phyloP scores from a whole-genome alignment of 2,113 vertebrate genomes.

The Ancistrus triradiatus region DNA sequence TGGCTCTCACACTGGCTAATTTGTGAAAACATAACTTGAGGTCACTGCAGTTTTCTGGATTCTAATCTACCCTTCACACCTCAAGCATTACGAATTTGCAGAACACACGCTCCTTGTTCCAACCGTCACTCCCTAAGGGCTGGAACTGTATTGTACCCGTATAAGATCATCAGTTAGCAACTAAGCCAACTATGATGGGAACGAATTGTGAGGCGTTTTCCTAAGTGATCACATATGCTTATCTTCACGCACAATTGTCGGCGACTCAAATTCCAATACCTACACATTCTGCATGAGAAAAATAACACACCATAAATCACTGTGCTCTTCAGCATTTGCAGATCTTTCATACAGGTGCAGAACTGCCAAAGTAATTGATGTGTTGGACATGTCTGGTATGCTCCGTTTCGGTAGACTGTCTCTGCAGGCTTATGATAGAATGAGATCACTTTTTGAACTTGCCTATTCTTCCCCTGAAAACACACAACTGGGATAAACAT shows the following conservation, averaged over 20 bases:
- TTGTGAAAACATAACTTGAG: conserved; percentile 12
- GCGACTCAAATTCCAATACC: not conserved
- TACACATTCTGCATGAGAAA: not conserved
- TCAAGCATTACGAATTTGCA: not conserved
- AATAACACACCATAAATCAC: conserved; percentile 6
- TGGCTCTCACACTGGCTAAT: not conserved
- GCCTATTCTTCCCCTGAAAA: conserved; percentile 14
- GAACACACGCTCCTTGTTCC: conserved; percentile 1
- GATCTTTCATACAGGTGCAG: conserved; percentile 1
- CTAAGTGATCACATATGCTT: conserved; percentile 3
- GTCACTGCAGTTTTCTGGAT: conserved; percentile 14
- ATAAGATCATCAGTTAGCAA: not conserved
- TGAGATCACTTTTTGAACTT: conserved; percentile 14
- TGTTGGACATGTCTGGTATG: conserved; percentile 8
- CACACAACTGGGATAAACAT: conserved; percentile 46
- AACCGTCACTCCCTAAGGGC: not conserved
- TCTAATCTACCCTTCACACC: not conserved
- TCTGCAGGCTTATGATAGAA: conserved; percentile 19
- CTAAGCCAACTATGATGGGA: not conserved
- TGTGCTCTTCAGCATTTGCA: not conserved
- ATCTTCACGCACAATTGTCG: not conserved
- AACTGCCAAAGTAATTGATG: conserved; percentile 27
- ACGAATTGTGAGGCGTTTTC: not conserved
- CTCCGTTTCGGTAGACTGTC: not conserved
- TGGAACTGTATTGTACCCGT: conserved; percentile 28